These are phyloP conservation scores for Magallana nippona DNA, from an alignment of 2,888 invertebrate genomes.

Conservation along the genomic window DNA sequence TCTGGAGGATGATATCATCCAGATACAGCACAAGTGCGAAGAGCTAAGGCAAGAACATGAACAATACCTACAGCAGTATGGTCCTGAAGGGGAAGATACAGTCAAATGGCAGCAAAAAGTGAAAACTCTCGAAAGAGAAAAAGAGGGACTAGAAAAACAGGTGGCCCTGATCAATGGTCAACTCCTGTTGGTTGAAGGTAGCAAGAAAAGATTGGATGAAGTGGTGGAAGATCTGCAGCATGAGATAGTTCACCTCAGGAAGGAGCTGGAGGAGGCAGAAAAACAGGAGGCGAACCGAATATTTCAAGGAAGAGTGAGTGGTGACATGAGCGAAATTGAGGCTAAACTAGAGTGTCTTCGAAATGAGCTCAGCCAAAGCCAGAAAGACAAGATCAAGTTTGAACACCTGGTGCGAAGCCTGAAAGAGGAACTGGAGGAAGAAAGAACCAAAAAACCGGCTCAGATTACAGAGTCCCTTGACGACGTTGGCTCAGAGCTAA, in stretches of 20 bases:
- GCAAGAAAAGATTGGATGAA: slow-evolving; percentile 68
- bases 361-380: slow-evolving; percentile 64
- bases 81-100: slow-evolving; percentile 62
- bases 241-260: slow-evolving; percentile 65
- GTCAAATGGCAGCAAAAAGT: slow-evolving; percentile 60
- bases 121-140: slow-evolving; percentile 63
- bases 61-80: slow-evolving; percentile 64
- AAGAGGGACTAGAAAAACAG: slow-evolving; percentile 69
- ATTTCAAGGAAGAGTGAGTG: slow-evolving; percentile 20
- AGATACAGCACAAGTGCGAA: slow-evolving; percentile 63
- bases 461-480: slow-evolving; percentile 74
- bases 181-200: slow-evolving; percentile 70
- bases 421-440: slow-evolving; percentile 72
- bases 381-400: slow-evolving; percentile 67
- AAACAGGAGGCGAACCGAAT: slow-evolving; percentile 60
- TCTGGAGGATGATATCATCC: slow-evolving; percentile 60
- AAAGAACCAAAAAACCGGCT: slow-evolving; percentile 71
- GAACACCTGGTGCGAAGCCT: slow-evolving; percentile 63
- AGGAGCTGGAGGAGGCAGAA: slow-evolving; percentile 68
- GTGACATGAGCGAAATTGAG: slow-evolving; percentile 61
- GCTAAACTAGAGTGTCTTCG: slow-evolving; percentile 61
- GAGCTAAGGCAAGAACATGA: slow-evolving; percentile 67
- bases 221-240: slow-evolving; percentile 67
- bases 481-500: slow-evolving; percentile 73
- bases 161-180: slow-evolving; percentile 72